Base-by-base conservation (phyloP, 1,140 invertebrate genomes). In the Apolygus lucorum region DNA sequence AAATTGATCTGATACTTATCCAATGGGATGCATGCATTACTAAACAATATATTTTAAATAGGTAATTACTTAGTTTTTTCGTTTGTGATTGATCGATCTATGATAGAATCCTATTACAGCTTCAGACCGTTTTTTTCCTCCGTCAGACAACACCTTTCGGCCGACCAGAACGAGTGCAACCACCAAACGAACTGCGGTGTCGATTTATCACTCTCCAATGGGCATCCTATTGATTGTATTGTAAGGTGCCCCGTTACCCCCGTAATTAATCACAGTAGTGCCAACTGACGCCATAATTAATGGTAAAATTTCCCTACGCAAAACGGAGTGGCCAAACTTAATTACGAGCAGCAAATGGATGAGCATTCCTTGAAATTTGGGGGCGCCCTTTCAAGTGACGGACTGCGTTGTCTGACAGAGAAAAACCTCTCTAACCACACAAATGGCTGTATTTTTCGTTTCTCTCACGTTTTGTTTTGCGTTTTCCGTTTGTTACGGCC, bases 201-300 rank as follows among this genome's bases (percentile, higher is more conserved):
- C 54, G 54, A 62, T 62, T 62, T 62, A 62, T 62, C 54, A 11
- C 54, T 22, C 24, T 25, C n/a, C 11, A 11, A n/a, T 49, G 11
- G 42, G 42, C n/a, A n/a, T n/a, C n/a, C n/a, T 49, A 49, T 49
- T 49, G 42, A 62, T 62, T 62, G 54, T 11, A 11, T n/a, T 22
- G 65, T 52, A 25, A 29, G n/a, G 67, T 68, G 26, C 27, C 8
- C 22, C n/a, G 22, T 52, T 21, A 68, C 42, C 25, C 8, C 49
- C 22, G 42, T 52, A 52, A 68, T 68, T 68, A 68, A 68, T 68
- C 67, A 68, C 34, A 68, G 42, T 68, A 52, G 67, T 68, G 67
- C 67, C 67, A 68, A 52, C 67, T 68, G 67, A 52, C 67, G 67
- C 67, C 34, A 52, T 68, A 68, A 68, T 68, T 68, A 27, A 68